phyloP scores from a whole-genome alignment of 2,888 invertebrate species.

The Dorcus parallelipipedus region DNA sequence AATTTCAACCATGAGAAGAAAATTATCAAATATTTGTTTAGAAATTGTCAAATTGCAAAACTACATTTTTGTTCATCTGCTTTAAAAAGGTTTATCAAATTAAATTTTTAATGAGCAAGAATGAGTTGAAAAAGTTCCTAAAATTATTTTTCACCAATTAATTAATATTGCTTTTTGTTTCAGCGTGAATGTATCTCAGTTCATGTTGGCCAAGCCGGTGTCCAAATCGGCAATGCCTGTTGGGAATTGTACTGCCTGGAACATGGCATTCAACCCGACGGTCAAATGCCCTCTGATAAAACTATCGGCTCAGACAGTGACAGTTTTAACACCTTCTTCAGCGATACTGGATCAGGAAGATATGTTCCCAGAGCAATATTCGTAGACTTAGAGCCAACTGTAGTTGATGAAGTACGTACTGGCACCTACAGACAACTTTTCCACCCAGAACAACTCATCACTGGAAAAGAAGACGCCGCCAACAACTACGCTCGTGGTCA shows the following conservation, averaged over 20 bases:
- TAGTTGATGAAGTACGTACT: constrained; percentile 81
- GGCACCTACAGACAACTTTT: constrained; percentile 81
- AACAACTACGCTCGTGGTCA: constrained; percentile 92
- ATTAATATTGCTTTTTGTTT: constrained; percentile 22
- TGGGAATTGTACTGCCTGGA: no score
- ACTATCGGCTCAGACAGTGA: no score
- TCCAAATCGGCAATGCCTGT: constrained; percentile 86
- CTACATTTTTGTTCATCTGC: no score
- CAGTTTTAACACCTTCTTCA: no score
- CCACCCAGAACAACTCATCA: constrained; percentile 89
- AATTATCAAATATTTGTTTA: no score
- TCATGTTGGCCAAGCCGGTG: constrained; percentile 79
- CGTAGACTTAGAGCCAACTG: constrained; percentile 82
- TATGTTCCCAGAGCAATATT: constrained; percentile 87
- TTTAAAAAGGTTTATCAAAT: no score
- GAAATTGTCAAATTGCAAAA: no score
- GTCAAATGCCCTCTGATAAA: no score
- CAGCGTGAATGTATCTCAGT: constrained; percentile 78
- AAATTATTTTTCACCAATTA: not conserved
- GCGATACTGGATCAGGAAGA: constrained; percentile 72
- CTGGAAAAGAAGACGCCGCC: constrained; percentile 89
- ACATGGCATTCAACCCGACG: no score
- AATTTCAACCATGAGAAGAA: no score
- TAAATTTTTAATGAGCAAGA: no score
- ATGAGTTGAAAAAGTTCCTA: no score